Percentiles rank a stretch among this genome's conserved stretches.
Conservation (phyloP, 1,140 invertebrate species). For the Caerostris darwini region DNA sequence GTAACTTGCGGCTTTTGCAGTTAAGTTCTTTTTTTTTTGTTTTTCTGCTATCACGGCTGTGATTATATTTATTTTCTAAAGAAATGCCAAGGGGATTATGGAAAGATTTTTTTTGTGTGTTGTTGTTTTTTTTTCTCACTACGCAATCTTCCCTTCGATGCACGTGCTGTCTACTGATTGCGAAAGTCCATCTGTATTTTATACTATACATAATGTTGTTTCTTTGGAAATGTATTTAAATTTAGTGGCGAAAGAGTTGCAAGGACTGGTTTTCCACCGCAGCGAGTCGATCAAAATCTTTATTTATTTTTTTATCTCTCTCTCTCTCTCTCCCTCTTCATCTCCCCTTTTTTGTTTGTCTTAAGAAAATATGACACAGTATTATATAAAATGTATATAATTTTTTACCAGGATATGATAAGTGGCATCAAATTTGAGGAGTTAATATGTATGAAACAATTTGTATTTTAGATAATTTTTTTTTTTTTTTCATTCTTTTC, state of each 20-base stretch:
- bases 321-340: too few relatives aligned
- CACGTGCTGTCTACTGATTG: constrained; percentile 11
- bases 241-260: constrained; percentile 39
- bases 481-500: too few relatives aligned
- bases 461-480: too few relatives aligned
- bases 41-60: neutral
- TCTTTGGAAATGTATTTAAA: constrained; percentile 24
- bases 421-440: neutral
- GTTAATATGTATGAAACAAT: too few relatives aligned
- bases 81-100: constrained; percentile 7
- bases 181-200: neutral
- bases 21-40: constrained; percentile 6
- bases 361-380: neutral
- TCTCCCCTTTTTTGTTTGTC: neutral
- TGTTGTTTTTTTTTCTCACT: neutral
- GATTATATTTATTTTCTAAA: constrained; percentile 41
- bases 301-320: neutral
- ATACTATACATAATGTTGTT: neutral
- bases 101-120: neutral
- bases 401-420: neutral
- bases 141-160: neutral
- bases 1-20: constrained; percentile 30
- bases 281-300: neutral
- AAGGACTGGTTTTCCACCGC: constrained; percentile 24
- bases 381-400: neutral